Percentiles rank a stretch among this genome's conserved stretches.
These are phyloP conservation scores for Morus bassanus DNA, from an alignment of 2,797 vertebrate species.

Conservation along the genomic window DNA sequence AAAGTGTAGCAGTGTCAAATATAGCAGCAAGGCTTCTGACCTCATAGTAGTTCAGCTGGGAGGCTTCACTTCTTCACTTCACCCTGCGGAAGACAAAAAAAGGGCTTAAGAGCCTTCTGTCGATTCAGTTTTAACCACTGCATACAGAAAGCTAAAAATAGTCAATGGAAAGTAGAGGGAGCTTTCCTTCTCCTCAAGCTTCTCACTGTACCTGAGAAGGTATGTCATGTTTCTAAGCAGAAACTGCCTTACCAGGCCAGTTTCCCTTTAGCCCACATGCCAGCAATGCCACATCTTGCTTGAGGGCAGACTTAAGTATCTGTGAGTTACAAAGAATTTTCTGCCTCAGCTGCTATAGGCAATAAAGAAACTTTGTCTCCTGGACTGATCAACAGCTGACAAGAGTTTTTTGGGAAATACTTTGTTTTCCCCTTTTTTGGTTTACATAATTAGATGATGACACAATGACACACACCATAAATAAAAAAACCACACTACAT, in stretches of 20 bases:
- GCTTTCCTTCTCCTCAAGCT: not conserved
- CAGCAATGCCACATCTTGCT: not conserved
- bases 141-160: not conserved
- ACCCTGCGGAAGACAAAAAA: conserved; percentile 80
- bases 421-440: not conserved
- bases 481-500: not conserved
- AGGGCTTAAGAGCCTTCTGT: not conserved
- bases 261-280: not conserved
- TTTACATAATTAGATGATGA: conserved; percentile 8
- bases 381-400: not conserved
- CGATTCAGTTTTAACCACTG: not conserved
- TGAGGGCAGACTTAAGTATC: not conserved
- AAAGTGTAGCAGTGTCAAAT: conserved; percentile 93
- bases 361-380: not conserved
- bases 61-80: conserved; percentile 84
- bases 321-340: not conserved
- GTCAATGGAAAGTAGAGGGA: not conserved
- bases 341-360: not conserved
- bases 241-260: not conserved
- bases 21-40: conserved; percentile 97
- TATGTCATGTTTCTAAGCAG: not conserved
- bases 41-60: conserved; percentile 94
- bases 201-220: not conserved
- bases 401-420: not conserved
- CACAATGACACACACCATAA: not conserved